phyloP scores from a whole-genome alignment of 2,888 invertebrate genomes.

The Caradrina clavipalpis region DNA sequence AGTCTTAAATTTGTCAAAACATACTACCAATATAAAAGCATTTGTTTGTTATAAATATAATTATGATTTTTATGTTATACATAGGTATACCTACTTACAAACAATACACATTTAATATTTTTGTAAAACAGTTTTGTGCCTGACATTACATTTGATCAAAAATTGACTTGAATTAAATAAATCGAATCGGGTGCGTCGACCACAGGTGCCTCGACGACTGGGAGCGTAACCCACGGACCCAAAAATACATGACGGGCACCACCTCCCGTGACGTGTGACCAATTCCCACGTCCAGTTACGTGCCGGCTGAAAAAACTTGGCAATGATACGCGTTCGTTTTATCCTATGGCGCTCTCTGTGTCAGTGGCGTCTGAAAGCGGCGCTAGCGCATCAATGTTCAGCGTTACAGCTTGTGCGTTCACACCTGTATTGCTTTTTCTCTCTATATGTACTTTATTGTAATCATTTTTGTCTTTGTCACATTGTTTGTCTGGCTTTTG shows the following conservation, averaged over 20 bases:
- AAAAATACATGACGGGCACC: constrained; percentile 52
- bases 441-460: constrained; percentile 1
- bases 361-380: constrained; percentile 74
- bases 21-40: no score
- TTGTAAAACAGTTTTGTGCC: no score
- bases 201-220: no score
- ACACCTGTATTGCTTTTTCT: constrained; percentile 28
- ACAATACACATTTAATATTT: no score
- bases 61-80: no score
- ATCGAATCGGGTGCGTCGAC: no score
- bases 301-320: constrained; percentile 84
- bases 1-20: no score
- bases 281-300: constrained; percentile 76
- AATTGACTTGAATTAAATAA: no score
- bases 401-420: constrained; percentile 40
- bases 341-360: constrained; percentile 79
- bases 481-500: constrained; percentile 38
- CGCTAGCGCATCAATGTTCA: constrained; percentile 64
- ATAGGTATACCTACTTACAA: no score
- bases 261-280: constrained; percentile 71
- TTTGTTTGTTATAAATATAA: no score
- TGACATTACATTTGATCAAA: no score
- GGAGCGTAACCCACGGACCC: no score
- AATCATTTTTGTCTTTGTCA: constrained; percentile 30
- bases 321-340: constrained; percentile 77